These are phyloP conservation scores for pig (Sus scrofa) DNA, from an alignment of 2,113 vertebrate genomes.

Conservation along the genomic window T2T-Sscrofa CM000813.6:21270001-21270500, in stretches of 20 bases:
- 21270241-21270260: background rate
- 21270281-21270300: background rate
- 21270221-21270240: background rate
- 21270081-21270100: too few species aligned
- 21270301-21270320: conserved; percentile 47
- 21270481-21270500: conserved; percentile 50
- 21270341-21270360: conserved; percentile 61
- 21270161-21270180: background rate
- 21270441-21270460: conserved; percentile 58
- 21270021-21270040: too few species aligned
- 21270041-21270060: too few species aligned
- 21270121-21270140: too few species aligned
- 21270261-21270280: background rate
- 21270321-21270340: conserved; percentile 22
- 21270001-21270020: too few species aligned
- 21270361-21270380: conserved; percentile 71
- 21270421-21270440: conserved; percentile 64
- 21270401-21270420: conserved; percentile 52
- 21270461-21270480: conserved; percentile 75
- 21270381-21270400: conserved; percentile 24
- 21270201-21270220: background rate
- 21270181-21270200: background rate
- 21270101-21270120: too few species aligned
- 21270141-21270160: background rate
- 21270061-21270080: too few species aligned